Percentiles rank a stretch among this genome's conserved stretches.
These are phyloP conservation scores for Drosophila rufa DNA, from an alignment of 1,140 invertebrate genomes.

Conservation along the genomic window DNA sequence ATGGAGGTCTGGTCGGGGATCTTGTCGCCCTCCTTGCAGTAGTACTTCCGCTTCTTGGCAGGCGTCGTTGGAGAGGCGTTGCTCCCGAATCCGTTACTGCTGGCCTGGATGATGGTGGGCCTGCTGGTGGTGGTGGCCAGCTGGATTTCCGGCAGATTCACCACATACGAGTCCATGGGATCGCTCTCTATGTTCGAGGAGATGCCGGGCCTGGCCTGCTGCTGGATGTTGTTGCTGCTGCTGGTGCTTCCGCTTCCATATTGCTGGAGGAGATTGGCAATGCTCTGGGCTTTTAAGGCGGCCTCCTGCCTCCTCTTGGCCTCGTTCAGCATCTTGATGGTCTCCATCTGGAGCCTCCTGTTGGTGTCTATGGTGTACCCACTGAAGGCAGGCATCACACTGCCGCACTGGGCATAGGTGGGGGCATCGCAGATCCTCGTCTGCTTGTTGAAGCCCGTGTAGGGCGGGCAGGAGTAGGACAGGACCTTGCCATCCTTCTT, in stretches of 20 bases:
- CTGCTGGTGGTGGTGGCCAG: constrained; percentile 41
- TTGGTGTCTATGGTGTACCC: constrained; percentile 72
- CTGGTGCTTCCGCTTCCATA: constrained; percentile 40
- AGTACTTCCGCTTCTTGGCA: constrained; percentile 77
- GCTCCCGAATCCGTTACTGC: constrained; percentile 10
- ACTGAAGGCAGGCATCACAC: constrained; percentile 42
- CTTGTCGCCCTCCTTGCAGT: constrained; percentile 83
- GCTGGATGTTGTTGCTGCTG: background rate
- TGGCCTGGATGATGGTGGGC: constrained; percentile 37
- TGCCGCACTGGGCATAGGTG: constrained; percentile 79
- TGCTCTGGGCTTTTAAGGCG: constrained; percentile 68
- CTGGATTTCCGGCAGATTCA: constrained; percentile 45
- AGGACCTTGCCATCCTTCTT: constrained; percentile 84
- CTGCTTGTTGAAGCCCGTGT: constrained; percentile 86
- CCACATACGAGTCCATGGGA: constrained; percentile 61
- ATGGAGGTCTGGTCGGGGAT: constrained; percentile 81
- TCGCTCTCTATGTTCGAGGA: constrained; percentile 60
- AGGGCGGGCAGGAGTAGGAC: constrained; percentile 85
- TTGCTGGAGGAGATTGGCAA: constrained; percentile 74
- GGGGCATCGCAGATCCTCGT: constrained; percentile 85
- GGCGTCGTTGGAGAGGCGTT: constrained; percentile 3
- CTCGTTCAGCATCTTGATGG: constrained; percentile 69
- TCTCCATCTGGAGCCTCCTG: constrained; percentile 68
- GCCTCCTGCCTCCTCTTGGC: constrained; percentile 75
- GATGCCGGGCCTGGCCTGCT: background rate